phyloP scores from a whole-genome alignment of 1,140 invertebrate genomes.

The Microplitis mediator region DNA sequence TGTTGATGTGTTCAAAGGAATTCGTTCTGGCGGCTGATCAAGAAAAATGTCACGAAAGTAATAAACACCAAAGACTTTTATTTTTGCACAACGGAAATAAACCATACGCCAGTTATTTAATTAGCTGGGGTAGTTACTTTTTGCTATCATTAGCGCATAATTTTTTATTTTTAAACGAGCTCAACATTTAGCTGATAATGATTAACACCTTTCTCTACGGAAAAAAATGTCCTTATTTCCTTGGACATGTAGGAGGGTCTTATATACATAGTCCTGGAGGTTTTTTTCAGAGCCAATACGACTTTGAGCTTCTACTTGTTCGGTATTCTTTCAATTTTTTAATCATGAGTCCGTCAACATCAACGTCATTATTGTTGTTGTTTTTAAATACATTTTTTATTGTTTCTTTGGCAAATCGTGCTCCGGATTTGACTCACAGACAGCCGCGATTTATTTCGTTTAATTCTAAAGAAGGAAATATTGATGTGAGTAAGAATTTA shows the following conservation, averaged over 20 bases:
- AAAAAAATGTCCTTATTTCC: conserved; percentile 27
- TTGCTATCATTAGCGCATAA: not conserved
- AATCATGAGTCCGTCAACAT: not conserved
- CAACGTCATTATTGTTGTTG: not conserved
- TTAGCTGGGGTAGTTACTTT: not conserved
- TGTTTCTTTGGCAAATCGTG: not conserved
- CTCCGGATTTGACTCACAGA: not conserved
- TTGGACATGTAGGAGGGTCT: conserved; percentile 16
- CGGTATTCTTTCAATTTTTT: not conserved
- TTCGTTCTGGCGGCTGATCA: conserved; percentile 40
- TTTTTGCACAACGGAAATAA: not conserved
- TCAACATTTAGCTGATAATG: not conserved
- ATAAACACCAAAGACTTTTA: conserved; percentile 7
- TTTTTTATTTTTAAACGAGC: conserved; percentile 1
- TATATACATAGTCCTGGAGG: conserved; percentile 23
- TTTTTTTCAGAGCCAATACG: conserved; percentile 2
- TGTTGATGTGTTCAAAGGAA: conserved; percentile 14
- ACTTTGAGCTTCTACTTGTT: conserved; percentile 11
- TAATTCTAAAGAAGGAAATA: conserved; percentile 36
- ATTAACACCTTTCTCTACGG: conserved; percentile 20
- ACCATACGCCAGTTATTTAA: not conserved
- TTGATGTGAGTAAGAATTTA: conserved; percentile 42
- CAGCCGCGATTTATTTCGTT: conserved; percentile 43
- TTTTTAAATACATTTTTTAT: not conserved
- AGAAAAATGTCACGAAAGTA: conserved; percentile 45